Conservation (phyloP, 1,140 invertebrate genomes). For the Drosophila orosa region DNA sequence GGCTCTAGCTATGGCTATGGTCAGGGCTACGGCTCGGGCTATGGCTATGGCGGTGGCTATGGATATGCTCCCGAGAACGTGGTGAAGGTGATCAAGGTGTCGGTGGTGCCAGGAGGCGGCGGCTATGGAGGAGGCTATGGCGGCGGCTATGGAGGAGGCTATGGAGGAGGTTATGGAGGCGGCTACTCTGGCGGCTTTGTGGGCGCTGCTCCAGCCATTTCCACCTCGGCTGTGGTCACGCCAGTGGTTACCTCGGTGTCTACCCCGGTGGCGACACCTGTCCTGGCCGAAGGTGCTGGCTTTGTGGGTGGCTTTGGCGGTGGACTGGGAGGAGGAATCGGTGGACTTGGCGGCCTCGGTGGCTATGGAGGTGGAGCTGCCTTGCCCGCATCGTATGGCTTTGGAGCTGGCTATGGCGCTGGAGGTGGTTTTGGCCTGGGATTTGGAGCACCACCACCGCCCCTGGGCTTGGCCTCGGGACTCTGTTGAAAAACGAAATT, state of each 20-base stretch:
- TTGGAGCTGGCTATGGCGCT: constrained; percentile 53
- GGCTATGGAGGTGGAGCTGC: constrained; percentile 30
- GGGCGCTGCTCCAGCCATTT: constrained; percentile 67
- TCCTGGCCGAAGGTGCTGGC: constrained; percentile 51
- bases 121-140: constrained; percentile 28
- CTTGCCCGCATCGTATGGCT: constrained; percentile 10
- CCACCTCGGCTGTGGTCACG: constrained; percentile 71
- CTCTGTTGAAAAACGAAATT: constrained; percentile 22
- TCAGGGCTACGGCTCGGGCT: constrained; percentile 37
- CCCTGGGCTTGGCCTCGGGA: constrained; percentile 45
- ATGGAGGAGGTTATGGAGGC: constrained; percentile 44
- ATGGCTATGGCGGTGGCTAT: constrained; percentile 47
- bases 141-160: constrained; percentile 31
- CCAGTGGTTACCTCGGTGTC: constrained; percentile 69
- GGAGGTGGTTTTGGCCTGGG: constrained; percentile 67
- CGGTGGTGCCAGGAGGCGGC: constrained; percentile 53
- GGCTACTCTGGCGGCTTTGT: constrained; percentile 55
- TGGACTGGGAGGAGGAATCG: constrained; percentile 39
- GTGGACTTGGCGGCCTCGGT: constrained; percentile 22
- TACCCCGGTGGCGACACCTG: constrained; percentile 57
- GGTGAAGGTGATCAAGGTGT: constrained; percentile 76
- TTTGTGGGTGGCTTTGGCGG: constrained; percentile 44
- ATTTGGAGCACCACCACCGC: constrained; percentile 50
- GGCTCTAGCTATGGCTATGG: constrained; percentile 44
- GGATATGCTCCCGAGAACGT: constrained; percentile 69